These are phyloP conservation scores for Hylaeus volcanicus DNA, from an alignment of 1,140 invertebrate species.

Conservation along the genomic window DNA sequence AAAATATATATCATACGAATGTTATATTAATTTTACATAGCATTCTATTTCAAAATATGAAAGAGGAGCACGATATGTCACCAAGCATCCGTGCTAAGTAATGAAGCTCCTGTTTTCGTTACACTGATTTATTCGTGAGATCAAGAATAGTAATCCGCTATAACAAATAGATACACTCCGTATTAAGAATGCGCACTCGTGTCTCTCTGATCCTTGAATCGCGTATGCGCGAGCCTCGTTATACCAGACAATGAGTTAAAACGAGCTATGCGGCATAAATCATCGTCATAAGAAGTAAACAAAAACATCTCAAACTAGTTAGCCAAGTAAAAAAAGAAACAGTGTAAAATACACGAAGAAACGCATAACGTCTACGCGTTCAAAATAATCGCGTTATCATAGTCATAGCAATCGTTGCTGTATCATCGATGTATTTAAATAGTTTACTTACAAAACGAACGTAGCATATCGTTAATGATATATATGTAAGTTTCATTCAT, in stretches of 20 bases:
- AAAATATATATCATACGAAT: background rate
- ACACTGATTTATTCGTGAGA: conserved; percentile 11
- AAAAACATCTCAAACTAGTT: background rate
- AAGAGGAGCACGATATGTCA: background rate
- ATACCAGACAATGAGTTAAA: background rate
- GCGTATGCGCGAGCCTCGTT: background rate
- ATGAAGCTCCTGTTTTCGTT: background rate
- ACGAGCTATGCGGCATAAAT: background rate
- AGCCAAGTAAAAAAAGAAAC: background rate
- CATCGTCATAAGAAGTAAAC: background rate
- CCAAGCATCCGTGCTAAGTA: background rate
- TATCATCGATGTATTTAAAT: too few species aligned
- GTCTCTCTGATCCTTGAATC: background rate
- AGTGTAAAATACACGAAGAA: too few species aligned
- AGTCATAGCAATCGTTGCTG: too few species aligned
- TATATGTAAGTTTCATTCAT: background rate
- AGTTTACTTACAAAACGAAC: too few species aligned
- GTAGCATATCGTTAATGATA: too few species aligned
- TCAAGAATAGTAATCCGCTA: conserved; percentile 23
- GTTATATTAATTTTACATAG: background rate
- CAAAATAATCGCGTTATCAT: background rate
- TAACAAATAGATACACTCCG: background rate
- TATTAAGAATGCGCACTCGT: background rate
- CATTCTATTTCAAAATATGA: background rate
- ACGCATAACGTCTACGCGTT: too few species aligned